Conservation (phyloP, 1,140 invertebrate species). For the Acromyrmex echinatior region DNA sequence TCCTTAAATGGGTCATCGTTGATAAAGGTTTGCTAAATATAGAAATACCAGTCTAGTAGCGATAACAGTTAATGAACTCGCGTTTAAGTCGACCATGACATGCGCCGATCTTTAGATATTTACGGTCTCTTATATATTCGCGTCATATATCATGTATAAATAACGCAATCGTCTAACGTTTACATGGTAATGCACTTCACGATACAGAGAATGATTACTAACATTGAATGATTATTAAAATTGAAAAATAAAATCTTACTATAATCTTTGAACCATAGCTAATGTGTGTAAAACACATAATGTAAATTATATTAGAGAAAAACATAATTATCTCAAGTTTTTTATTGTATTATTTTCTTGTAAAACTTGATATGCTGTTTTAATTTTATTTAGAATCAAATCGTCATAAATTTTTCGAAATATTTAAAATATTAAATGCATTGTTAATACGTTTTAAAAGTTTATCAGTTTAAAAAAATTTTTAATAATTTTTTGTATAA, state of each 20-base stretch:
- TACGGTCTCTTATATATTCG: neutral
- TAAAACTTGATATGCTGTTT: neutral
- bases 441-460: neutral
- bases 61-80: constrained; percentile 62
- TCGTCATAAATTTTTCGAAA: neutral
- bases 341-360: neutral
- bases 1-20: constrained; percentile 26
- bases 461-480: neutral
- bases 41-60: constrained; percentile 10
- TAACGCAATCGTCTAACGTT: neutral
- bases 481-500: neutral
- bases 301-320: neutral
- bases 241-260: constrained; percentile 2
- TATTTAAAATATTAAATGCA: neutral
- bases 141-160: neutral
- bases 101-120: constrained; percentile 16
- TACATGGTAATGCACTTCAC: neutral
- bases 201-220: neutral
- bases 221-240: neutral
- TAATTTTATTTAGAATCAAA: neutral
- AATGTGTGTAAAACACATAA: neutral
- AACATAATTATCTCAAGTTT: neutral
- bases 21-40: constrained; percentile 38
- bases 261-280: neutral
- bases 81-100: constrained; percentile 52